A percentile compares a stretch with the other conserved stretches of the same genome.
Conservation (phyloP, 2,888 invertebrate species). For the Lymantria dispar region DNA sequence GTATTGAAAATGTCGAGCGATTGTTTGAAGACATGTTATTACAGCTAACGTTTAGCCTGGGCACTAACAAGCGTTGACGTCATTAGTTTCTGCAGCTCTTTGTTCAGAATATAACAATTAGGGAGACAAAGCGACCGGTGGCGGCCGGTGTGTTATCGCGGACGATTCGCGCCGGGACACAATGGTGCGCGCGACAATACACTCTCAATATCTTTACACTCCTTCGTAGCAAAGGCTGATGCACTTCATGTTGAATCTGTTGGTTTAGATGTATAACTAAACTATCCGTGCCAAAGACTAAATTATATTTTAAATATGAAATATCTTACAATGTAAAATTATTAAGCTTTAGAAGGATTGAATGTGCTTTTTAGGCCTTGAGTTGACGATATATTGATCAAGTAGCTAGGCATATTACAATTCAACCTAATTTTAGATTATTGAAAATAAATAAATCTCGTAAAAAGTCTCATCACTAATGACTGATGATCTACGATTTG, state of each 20-base stretch:
- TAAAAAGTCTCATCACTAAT: too few relatives aligned
- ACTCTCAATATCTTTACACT: conserved; percentile 76
- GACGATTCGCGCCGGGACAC: conserved; percentile 54
- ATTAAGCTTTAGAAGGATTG: neutral
- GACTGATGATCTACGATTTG: too few relatives aligned
- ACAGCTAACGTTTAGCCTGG: conserved; percentile 69
- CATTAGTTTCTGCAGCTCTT: conserved; percentile 74
- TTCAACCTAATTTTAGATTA: too few relatives aligned
- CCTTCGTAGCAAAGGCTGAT: conserved; percentile 66
- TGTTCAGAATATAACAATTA: conserved; percentile 77
- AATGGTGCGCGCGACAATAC: conserved; percentile 66
- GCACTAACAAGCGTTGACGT: conserved; percentile 61
- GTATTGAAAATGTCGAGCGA: conserved; percentile 70
- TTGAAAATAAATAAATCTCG: too few relatives aligned
- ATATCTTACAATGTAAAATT: neutral
- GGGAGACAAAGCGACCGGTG: conserved; percentile 63
- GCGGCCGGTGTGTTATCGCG: conserved; percentile 64
- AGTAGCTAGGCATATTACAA: too few relatives aligned
- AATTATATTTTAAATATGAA: neutral
- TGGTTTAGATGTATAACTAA: conserved; percentile 51
- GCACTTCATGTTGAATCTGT: conserved; percentile 65
- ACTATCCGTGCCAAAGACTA: conserved; percentile 30
- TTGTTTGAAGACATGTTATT: conserved; percentile 79
- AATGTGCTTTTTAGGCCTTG: too few relatives aligned
- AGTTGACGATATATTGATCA: too few relatives aligned